Conservation (phyloP, 2,797 vertebrate species). For the Poecilia picta region DNA sequence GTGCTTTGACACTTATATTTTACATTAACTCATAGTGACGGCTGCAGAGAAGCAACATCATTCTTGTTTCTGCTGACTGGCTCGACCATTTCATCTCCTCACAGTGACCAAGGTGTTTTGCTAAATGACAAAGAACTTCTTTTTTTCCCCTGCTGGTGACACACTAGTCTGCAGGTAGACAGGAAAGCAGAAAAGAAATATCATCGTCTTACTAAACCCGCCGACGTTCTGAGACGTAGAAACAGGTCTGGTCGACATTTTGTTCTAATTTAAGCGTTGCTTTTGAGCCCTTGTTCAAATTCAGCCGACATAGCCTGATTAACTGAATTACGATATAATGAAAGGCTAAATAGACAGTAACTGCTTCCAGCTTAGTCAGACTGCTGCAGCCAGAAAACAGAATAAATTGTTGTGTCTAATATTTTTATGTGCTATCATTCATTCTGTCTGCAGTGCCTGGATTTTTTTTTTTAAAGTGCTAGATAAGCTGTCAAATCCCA, state of each 20-base stretch:
- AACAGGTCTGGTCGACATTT: constrained; percentile 36
- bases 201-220: constrained; percentile 20
- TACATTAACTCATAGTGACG: constrained; percentile 26
- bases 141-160: constrained; percentile 38
- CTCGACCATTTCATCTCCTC: constrained; percentile 62
- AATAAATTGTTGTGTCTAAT: constrained; percentile 47
- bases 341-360: constrained; percentile 46
- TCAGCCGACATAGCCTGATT: constrained; percentile 53
- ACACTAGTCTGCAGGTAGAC: constrained; percentile 34
- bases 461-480: constrained; percentile 44
- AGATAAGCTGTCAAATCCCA: constrained; percentile 69
- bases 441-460: constrained; percentile 46
- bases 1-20: constrained; percentile 17
- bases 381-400: constrained; percentile 50
- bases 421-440: constrained; percentile 57
- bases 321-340: constrained; percentile 56
- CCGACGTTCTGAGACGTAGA: constrained; percentile 15
- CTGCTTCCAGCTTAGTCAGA: constrained; percentile 42
- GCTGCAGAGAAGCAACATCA: constrained; percentile 45
- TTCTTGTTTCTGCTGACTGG: constrained; percentile 54
- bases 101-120: constrained; percentile 37
- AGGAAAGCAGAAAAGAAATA: constrained; percentile 36
- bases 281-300: constrained; percentile 26
- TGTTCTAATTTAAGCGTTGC: constrained; percentile 25
- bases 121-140: constrained; percentile 48